phyloP scores from a whole-genome alignment of 1,140 invertebrate species.

The Colletes gigas region DNA sequence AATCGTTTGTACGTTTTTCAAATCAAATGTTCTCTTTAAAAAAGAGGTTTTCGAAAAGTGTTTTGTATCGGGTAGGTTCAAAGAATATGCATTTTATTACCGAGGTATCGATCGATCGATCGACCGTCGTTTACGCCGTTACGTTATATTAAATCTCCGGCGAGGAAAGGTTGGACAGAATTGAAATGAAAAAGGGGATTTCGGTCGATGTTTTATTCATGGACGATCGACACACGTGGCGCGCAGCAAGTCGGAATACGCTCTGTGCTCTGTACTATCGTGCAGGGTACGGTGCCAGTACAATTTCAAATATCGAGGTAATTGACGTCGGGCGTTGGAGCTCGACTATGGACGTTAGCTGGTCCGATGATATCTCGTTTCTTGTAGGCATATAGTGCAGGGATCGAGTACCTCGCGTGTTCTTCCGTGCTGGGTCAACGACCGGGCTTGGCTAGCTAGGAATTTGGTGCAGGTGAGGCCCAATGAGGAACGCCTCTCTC shows the following conservation, averaged over 20 bases:
- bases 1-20: too few species aligned
- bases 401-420: slow-evolving; percentile 46
- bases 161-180: background rate
- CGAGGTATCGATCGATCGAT: background rate
- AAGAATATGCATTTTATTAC: too few species aligned
- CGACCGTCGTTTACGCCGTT: background rate
- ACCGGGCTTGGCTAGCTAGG: slow-evolving; percentile 72
- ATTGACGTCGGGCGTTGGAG: background rate
- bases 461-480: slow-evolving; percentile 80
- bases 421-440: slow-evolving; percentile 62
- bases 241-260: background rate
- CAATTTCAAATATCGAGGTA: slow-evolving; percentile 21
- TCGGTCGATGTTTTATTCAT: slow-evolving; percentile 19
- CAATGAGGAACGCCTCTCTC: slow-evolving; percentile 68
- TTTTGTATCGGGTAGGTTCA: too few species aligned
- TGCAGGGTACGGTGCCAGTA: slow-evolving; percentile 12
- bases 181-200: background rate
- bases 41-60: too few species aligned
- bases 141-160: background rate
- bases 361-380: slow-evolving; percentile 42
- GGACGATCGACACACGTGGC: background rate
- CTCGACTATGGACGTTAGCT: background rate
- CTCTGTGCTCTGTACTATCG: background rate
- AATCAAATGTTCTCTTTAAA: too few species aligned
- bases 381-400: slow-evolving; percentile 37